Base-by-base conservation (phyloP, 2,888 invertebrate species). In the Incurvaria masculella region DNA sequence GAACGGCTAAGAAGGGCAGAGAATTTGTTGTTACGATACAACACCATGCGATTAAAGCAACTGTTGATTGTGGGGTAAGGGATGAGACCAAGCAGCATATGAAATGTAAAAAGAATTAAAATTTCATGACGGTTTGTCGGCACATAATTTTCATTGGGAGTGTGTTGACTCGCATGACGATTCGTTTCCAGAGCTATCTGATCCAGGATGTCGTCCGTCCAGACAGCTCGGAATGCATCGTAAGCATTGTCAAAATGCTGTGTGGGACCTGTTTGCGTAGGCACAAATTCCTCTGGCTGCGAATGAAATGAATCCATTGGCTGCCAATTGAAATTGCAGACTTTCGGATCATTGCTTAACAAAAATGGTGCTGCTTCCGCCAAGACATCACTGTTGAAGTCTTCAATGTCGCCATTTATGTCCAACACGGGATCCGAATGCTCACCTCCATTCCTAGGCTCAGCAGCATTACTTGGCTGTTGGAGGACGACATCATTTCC, bases 41-140 rank as follows among this genome's bases (percentile, higher is more conserved):
- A 6, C 2, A 38, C 21, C 14, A n/a, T 10, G 11, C 8, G 14
- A 2, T 42, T 21, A 26, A 42, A 49, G 16, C 49, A 49, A 11
- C 16, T 8, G 6, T 40, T 18, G 4, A 48, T 42, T 2, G 41
- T 39, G 2, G 48, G 48, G 45, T 45, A 41, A 11, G 16, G n/a
- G 11, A 45, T 16, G 5, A 48, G 40, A 14, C 44, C 41, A 2
- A 45, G 20, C 48, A 48, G 44, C 41, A 48, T 48, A 44, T 45
- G 45, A 17, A 48, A 48, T 4, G 27, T 21, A 14, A 48, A 42
- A 5, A 46, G 16, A 16, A 16, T 17, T 3, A 46, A 14, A 11
- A 46, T 26, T 42, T 46, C 46, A 26, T 46, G 17, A 5, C 2
- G 18, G 14, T 41, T 46, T 4, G 46, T 46, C 11, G 10, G 6